These are phyloP conservation scores for Spisula solida DNA, from an alignment of 2,888 invertebrate genomes.

Conservation along the genomic window DNA sequence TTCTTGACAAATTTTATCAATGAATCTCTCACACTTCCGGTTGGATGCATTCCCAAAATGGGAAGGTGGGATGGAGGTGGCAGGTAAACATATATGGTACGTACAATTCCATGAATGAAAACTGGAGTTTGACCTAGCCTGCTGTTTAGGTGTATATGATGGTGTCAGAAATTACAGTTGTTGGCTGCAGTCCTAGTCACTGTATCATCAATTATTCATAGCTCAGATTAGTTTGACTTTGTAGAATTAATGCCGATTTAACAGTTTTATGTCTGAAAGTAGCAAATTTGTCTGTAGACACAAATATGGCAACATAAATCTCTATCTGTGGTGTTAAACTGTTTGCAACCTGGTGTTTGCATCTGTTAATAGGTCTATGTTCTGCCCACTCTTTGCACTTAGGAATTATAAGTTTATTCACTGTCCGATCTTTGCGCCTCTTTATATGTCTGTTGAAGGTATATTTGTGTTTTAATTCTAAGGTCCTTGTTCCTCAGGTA, in stretches of 20 bases:
- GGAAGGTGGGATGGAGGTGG: neutral
- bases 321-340: neutral
- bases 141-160: neutral
- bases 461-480: no score
- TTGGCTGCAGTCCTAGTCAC: neutral
- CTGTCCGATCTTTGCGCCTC: no score
- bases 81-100: neutral
- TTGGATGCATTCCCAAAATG: neutral
- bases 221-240: neutral
- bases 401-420: no score
- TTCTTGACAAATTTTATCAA: slow-evolving; percentile 24
- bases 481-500: no score
- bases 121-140: neutral
- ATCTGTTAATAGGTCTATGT: no score
- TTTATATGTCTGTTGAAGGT: no score
- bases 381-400: no score
- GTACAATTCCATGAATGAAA: neutral
- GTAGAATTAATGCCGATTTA: neutral
- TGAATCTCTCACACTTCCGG: neutral
- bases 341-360: neutral
- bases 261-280: neutral
- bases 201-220: neutral
- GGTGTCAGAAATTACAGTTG: neutral
- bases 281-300: neutral
- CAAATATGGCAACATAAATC: neutral